A percentile compares a stretch with the other conserved stretches of the same genome.
Evolutionary conservation across 1,140 invertebrate species (phyloP).

Genomic region (Colletes gigas): DNA sequence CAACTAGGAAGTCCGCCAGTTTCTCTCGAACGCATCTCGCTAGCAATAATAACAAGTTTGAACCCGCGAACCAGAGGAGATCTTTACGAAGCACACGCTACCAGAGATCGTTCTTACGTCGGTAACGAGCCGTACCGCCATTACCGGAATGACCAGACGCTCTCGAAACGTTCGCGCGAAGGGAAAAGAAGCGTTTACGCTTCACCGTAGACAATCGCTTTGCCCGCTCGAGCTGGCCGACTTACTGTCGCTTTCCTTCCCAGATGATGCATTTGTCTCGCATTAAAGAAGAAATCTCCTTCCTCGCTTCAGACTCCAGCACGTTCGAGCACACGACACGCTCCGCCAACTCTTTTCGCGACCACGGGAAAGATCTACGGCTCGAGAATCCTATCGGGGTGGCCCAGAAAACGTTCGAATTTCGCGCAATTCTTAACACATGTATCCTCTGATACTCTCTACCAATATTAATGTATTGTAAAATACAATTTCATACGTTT

Average conservation of each 20-base stretch:
- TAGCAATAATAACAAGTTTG: not conserved
- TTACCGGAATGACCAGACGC: conserved; percentile 28
- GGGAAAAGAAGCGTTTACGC: conserved; percentile 20
- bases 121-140: conserved; percentile 40
- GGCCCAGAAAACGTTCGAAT: too few relatives aligned
- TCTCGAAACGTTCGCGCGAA: conserved; percentile 19
- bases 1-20: not conserved
- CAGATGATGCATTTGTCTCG: not conserved
- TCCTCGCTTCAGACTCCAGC: not conserved
- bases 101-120: conserved; percentile 36
- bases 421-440: too few relatives aligned
- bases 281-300: not conserved
- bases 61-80: conserved; percentile 6
- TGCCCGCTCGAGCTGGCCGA: not conserved
- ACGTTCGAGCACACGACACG: not conserved
- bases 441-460: too few relatives aligned
- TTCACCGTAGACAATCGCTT: conserved; percentile 14
- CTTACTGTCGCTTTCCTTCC: conserved; percentile 22
- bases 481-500: too few relatives aligned
- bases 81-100: conserved; percentile 8
- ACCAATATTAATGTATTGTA: too few relatives aligned
- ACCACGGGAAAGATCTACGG: not conserved
- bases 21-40: conserved; percentile 3
- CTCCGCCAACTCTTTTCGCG: not conserved
- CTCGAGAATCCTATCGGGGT: not conserved